Percentiles rank a stretch among this genome's conserved stretches.
Conservation (phyloP, 1,140 invertebrate genomes). For the Drosophila rhopaloa region DNA sequence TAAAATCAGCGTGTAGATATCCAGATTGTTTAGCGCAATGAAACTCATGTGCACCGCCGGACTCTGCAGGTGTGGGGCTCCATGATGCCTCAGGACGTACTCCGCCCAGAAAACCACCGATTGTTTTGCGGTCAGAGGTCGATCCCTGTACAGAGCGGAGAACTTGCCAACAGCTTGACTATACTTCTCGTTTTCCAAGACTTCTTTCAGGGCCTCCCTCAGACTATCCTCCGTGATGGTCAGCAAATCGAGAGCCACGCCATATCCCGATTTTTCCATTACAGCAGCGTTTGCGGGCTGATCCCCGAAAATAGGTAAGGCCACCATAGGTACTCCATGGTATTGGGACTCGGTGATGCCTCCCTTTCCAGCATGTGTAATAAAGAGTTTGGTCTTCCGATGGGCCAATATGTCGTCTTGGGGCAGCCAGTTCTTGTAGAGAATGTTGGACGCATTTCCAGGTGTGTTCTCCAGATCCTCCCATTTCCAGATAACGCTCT, state of each 20-base stretch:
- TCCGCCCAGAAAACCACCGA: slow-evolving; percentile 85
- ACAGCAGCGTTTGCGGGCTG: slow-evolving; percentile 86
- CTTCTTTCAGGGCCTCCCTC: slow-evolving; percentile 36
- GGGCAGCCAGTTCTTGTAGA: slow-evolving; percentile 89
- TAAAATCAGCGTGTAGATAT: slow-evolving; percentile 57
- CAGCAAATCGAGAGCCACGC: slow-evolving; percentile 77
- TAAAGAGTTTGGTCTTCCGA: slow-evolving; percentile 88
- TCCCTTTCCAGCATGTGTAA: slow-evolving; percentile 90
- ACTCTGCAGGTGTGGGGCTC: slow-evolving; percentile 82
- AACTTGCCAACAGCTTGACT: slow-evolving; percentile 44
- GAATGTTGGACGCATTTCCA: slow-evolving; percentile 87
- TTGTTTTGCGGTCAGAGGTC: slow-evolving; percentile 81
- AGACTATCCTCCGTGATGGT: slow-evolving; percentile 83
- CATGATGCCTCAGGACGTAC: slow-evolving; percentile 85
- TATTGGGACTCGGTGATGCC: slow-evolving; percentile 90
- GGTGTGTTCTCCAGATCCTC: slow-evolving; percentile 85
- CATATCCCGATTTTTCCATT: slow-evolving; percentile 85
- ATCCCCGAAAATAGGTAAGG: slow-evolving; percentile 88
- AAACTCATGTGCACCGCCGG: slow-evolving; percentile 63
- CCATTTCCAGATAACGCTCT: slow-evolving; percentile 88
- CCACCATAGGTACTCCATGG: slow-evolving; percentile 89
- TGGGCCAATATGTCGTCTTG: slow-evolving; percentile 89
- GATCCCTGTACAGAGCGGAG: slow-evolving; percentile 70
- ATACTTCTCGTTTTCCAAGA: slow-evolving; percentile 65
- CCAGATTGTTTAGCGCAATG: slow-evolving; percentile 65